These are phyloP conservation scores for Macheiramphus alcinus DNA, from an alignment of 2,113 vertebrate genomes.

Conservation along the genomic window DNA sequence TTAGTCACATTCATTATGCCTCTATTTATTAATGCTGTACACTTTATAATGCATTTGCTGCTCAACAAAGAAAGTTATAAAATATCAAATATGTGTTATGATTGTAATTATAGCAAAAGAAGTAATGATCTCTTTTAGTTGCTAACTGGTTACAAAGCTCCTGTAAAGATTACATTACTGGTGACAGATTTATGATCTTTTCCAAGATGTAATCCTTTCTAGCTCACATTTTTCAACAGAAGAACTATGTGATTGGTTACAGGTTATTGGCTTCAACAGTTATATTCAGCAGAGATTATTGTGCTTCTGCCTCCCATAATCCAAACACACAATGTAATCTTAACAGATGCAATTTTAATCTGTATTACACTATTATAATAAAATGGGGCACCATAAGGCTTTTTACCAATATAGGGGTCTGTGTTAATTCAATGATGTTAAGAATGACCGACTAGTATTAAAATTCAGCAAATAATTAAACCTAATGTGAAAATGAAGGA, in stretches of 20 bases:
- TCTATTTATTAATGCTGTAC: conserved; percentile 83
- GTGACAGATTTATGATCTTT: conserved; percentile 75
- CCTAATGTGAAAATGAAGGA: conserved; percentile 57
- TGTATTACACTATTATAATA: conserved; percentile 55
- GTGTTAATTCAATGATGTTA: conserved; percentile 64
- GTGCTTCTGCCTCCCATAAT: conserved; percentile 67
- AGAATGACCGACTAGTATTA: conserved; percentile 53
- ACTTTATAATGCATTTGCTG: conserved; percentile 72
- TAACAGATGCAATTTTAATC: conserved; percentile 75
- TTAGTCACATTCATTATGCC: conserved; percentile 85
- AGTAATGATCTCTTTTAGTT: conserved; percentile 70
- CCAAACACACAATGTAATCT: conserved; percentile 65
- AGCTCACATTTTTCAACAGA: conserved; percentile 66
- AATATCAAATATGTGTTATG: conserved; percentile 75
- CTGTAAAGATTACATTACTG: conserved; percentile 71
- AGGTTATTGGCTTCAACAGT: conserved; percentile 71
- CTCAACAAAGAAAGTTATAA: conserved; percentile 79
- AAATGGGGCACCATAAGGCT: conserved; percentile 65
- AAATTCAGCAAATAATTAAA: conserved; percentile 71
- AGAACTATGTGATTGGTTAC: conserved; percentile 70
- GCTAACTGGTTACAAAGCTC: conserved; percentile 70
- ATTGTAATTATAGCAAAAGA: conserved; percentile 71
- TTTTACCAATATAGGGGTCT: conserved; percentile 53
- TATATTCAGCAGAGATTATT: conserved; percentile 64
- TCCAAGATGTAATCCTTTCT: conserved; percentile 69